phyloP scores from a whole-genome alignment of 30 jellyfish, hydroid and myxozoan species.

The Nemopilema nomurai region DNA sequence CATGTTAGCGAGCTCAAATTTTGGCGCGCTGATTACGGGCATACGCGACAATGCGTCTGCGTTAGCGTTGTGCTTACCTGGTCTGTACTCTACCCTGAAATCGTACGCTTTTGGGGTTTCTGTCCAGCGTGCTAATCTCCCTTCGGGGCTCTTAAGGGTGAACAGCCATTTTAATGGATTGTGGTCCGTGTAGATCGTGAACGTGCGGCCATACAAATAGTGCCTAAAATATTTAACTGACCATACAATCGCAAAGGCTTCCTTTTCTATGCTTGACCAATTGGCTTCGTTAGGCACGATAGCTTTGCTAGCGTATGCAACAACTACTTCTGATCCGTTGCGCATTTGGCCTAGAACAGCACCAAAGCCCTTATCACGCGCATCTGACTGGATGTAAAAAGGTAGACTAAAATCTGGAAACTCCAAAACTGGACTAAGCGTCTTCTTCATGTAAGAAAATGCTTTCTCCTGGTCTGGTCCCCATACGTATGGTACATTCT shows the following conservation, averaged over 20 bases:
- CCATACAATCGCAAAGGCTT: slow-evolving; percentile 66
- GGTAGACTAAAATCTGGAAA: slow-evolving; percentile 29
- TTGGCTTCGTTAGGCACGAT: slow-evolving; percentile 2
- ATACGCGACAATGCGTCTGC: slow-evolving; percentile 73
- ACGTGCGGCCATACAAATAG: slow-evolving; percentile 18
- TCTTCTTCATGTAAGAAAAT: neutral
- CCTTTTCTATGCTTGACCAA: slow-evolving; percentile 39
- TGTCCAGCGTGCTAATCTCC: neutral
- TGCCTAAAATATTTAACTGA: slow-evolving; percentile 41
- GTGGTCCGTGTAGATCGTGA: slow-evolving; percentile 45
- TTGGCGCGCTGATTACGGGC: slow-evolving; percentile 50
- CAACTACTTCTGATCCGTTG: slow-evolving; percentile 14
- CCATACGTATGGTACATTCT: slow-evolving; percentile 35
- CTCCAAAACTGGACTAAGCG: slow-evolving; percentile 10
- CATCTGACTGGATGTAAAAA: slow-evolving; percentile 44
- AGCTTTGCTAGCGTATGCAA: slow-evolving; percentile 51
- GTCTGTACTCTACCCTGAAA: slow-evolving; percentile 57
- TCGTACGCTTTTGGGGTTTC: slow-evolving; percentile 45
- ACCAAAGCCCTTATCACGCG: slow-evolving; percentile 12
- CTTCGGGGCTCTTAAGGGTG: too few relatives aligned
- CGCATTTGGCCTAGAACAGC: slow-evolving; percentile 23
- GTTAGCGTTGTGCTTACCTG: slow-evolving; percentile 53
- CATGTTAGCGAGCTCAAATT: slow-evolving; percentile 39
- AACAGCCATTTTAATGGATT: slow-evolving; percentile 25
- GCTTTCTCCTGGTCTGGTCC: slow-evolving; percentile 27